A percentile compares a stretch with the other conserved stretches of the same genome.
phyloP scores from a whole-genome alignment of 92 coral and sea anemone species.

The Parazoanthus atlanticus region DNA sequence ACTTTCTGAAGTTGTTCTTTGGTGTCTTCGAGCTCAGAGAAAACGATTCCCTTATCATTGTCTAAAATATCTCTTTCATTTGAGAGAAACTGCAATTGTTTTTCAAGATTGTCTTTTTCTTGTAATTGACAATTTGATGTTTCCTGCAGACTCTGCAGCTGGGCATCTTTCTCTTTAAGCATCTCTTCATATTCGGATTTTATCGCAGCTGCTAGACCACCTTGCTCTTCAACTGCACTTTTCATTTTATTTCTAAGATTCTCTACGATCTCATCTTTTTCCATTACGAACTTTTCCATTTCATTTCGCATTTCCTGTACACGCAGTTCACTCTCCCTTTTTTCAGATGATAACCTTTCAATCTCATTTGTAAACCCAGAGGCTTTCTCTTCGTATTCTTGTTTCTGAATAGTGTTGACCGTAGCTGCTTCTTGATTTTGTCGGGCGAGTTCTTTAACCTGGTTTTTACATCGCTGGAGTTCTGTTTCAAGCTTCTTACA shows the following conservation, averaged over 20 bases:
- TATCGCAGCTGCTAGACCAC: constrained; percentile 44
- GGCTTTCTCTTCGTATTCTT: constrained; percentile 61
- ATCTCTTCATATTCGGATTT: constrained; percentile 58
- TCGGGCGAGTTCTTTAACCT: constrained; percentile 35
- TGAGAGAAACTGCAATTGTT: constrained; percentile 38
- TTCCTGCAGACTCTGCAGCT: constrained; percentile 42
- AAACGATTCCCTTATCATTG: constrained; percentile 51
- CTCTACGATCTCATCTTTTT: constrained; percentile 66
- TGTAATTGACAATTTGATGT: background rate
- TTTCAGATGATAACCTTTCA: constrained; percentile 59
- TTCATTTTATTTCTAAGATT: constrained; percentile 58
- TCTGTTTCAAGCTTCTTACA: constrained; percentile 46
- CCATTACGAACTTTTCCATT: constrained; percentile 70
- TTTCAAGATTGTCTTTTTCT: constrained; percentile 51
- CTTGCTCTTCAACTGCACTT: constrained; percentile 51
- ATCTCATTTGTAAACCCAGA: constrained; percentile 46
- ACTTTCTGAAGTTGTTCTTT: constrained; percentile 48
- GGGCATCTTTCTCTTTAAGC: constrained; percentile 49
- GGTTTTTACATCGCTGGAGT: constrained; percentile 4
- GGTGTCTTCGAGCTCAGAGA: constrained; percentile 47
- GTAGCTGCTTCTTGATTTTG: constrained; percentile 45
- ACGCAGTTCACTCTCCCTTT: constrained; percentile 76
- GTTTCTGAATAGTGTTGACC: constrained; percentile 47
- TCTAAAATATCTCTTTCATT: constrained; percentile 46
- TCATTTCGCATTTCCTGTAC: constrained; percentile 78